Conservation (phyloP, 2,797 vertebrate genomes). For the Nothura maculosa region DNA sequence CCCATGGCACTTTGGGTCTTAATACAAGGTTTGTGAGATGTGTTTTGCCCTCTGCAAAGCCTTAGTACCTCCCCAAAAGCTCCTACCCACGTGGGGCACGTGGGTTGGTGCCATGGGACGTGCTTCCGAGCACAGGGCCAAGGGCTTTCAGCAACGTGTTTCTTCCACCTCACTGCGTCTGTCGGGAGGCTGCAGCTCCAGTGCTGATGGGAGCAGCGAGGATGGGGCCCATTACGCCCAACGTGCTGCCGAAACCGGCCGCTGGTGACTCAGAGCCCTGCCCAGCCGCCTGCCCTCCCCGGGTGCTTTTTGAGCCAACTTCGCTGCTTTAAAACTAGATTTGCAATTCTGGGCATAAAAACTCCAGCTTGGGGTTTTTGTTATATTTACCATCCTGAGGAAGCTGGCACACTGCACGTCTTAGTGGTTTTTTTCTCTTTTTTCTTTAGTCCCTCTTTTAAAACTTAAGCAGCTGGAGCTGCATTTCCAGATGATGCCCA, state of each 20-base stretch:
- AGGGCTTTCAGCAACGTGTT: not conserved
- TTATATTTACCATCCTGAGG: slow-evolving; percentile 11
- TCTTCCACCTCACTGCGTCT: not conserved
- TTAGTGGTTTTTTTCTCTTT: not conserved
- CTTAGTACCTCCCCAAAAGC: not conserved
- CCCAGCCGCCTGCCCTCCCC: not conserved
- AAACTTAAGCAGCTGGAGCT: slow-evolving; percentile 5
- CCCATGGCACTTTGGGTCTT: no score
- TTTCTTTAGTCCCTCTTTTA: not conserved
- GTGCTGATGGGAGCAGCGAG: not conserved
- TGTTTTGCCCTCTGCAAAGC: not conserved
- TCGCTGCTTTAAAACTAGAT: slow-evolving; percentile 18
- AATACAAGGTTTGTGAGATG: not conserved
- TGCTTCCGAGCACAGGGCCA: fast-evolving
- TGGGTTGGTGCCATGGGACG: not conserved
- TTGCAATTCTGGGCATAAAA: slow-evolving; percentile 25
- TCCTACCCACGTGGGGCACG: not conserved
- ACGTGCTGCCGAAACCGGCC: fast-evolving
- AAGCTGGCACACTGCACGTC: slow-evolving; percentile 15
- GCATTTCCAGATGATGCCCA: slow-evolving; percentile 18
- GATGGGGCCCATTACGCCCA: not conserved
- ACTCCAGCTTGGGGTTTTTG: not conserved
- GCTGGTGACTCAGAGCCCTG: not conserved
- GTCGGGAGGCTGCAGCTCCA: not conserved
- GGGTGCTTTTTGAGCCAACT: not conserved